These are phyloP conservation scores for Chauna torquata DNA, from an alignment of 2,113 vertebrate species.

Conservation along the genomic window DNA sequence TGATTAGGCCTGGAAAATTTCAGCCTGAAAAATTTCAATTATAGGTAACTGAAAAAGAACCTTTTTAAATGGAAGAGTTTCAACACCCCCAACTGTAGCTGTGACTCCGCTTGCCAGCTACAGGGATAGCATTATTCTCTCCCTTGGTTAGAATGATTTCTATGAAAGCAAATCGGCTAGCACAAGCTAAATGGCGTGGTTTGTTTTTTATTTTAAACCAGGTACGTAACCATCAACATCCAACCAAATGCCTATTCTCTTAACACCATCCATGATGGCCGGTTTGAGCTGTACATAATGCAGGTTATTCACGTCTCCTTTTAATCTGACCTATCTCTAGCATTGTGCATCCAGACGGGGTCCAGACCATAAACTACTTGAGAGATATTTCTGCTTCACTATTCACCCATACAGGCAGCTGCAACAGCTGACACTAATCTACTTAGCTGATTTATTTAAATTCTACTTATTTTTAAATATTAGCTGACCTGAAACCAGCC, in stretches of 20 bases:
- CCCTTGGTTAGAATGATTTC: background rate
- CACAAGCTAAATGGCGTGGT: background rate
- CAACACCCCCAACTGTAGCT: background rate
- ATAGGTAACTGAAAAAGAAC: conserved; percentile 25
- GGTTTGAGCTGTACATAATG: rapidly evolving
- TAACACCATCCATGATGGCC: background rate
- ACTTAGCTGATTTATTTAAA: background rate
- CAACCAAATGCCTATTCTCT: background rate
- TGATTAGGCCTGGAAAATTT: conserved; percentile 54
- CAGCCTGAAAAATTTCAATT: conserved; percentile 54
- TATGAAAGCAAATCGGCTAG: background rate
- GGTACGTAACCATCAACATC: background rate
- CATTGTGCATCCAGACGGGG: background rate
- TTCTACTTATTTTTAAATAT: background rate
- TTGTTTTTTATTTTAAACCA: background rate
- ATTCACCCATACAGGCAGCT: background rate
- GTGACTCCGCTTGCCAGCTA: background rate
- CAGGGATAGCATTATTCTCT: background rate
- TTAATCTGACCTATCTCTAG: background rate
- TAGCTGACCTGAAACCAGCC: background rate
- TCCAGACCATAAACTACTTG: background rate
- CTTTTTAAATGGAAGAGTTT: conserved; percentile 26
- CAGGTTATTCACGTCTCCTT: background rate
- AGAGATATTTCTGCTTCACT: background rate
- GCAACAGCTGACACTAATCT: background rate